These are phyloP conservation scores for Enteromius unitaeniatus DNA, from an alignment of 2,797 vertebrate genomes.

Conservation along the genomic window DNA sequence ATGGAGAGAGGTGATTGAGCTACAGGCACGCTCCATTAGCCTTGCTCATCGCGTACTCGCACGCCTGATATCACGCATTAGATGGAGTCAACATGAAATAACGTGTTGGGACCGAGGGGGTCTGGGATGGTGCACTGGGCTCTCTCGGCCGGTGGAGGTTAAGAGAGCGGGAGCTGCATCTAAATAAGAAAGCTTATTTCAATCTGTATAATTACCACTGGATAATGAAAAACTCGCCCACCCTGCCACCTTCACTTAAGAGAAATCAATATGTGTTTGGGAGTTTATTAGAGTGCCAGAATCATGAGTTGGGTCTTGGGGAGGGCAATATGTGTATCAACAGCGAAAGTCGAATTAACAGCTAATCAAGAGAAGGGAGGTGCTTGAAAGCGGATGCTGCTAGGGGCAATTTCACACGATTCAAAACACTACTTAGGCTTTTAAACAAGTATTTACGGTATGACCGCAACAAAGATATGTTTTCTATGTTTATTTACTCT, in stretches of 20 bases:
- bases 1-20: slow-evolving; percentile 83
- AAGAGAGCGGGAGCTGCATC: slow-evolving; percentile 69
- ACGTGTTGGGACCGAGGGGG: slow-evolving; percentile 76
- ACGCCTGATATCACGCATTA: slow-evolving; percentile 83
- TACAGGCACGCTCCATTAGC: slow-evolving; percentile 83
- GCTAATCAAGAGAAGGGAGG: slow-evolving; percentile 68
- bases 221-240: slow-evolving; percentile 85
- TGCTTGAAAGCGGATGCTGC: slow-evolving; percentile 33
- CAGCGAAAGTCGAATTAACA: slow-evolving; percentile 76
- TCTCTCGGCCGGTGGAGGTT: slow-evolving; percentile 62
- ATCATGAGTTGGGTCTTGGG: slow-evolving; percentile 73
- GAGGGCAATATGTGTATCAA: slow-evolving; percentile 52
- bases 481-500: too few relatives aligned
- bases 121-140: slow-evolving; percentile 55
- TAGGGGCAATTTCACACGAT: slow-evolving; percentile 3
- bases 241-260: slow-evolving; percentile 84
- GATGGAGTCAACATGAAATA: slow-evolving; percentile 80
- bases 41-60: slow-evolving; percentile 80
- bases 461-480: background rate
- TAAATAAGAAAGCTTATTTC: slow-evolving; percentile 83
- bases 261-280: slow-evolving; percentile 83
- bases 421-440: slow-evolving; percentile 8
- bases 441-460: slow-evolving; percentile 17
- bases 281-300: slow-evolving; percentile 84
- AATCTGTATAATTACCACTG: slow-evolving; percentile 84